phyloP scores from a whole-genome alignment of 2,113 vertebrate species.

The Proteles cristata region DNA sequence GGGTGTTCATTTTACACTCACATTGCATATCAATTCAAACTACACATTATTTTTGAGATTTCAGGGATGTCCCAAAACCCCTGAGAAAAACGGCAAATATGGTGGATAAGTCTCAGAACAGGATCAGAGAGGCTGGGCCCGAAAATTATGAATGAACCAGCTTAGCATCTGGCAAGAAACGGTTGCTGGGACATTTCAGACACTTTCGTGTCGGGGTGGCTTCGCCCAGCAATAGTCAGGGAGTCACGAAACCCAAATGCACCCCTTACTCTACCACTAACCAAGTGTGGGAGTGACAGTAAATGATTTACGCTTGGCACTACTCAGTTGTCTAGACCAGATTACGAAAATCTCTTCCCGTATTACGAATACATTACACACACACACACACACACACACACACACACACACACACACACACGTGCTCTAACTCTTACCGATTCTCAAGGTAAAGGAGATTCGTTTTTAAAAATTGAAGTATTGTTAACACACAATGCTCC shows the following conservation, averaged over 20 bases:
- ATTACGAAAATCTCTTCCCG: background rate
- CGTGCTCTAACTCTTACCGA: background rate
- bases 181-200: background rate
- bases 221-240: background rate
- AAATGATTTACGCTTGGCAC: background rate
- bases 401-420: no score
- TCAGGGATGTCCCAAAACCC: background rate
- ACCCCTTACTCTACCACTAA: background rate
- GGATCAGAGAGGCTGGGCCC: background rate
- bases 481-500: background rate
- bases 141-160: background rate
- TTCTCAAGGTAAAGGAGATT: background rate
- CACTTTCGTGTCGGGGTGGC: background rate
- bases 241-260: background rate
- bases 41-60: conserved; percentile 27
- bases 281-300: background rate
- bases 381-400: background rate
- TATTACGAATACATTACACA: background rate
- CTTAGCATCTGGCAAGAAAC: background rate
- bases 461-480: background rate
- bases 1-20: conserved; percentile 1
- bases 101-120: background rate
- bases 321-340: background rate
- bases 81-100: background rate
- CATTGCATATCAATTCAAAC: background rate